These are phyloP conservation scores for Phataginus tetradactyla DNA, from an alignment of 2,797 vertebrate species.

Conservation along the genomic window DNA sequence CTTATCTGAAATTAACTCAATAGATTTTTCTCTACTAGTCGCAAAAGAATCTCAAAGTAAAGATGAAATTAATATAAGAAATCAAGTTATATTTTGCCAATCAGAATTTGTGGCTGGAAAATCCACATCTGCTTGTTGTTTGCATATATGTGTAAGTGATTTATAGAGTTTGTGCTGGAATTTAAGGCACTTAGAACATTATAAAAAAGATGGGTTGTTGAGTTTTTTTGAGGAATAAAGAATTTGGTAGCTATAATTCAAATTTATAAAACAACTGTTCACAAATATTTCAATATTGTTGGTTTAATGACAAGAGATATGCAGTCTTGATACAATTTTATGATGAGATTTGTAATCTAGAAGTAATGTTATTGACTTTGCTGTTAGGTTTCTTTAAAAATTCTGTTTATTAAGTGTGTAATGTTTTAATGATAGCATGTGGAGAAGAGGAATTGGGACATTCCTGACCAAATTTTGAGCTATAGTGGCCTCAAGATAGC, in stretches of 20 bases:
- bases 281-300: conserved; percentile 49
- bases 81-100: neutral
- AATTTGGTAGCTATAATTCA: conserved; percentile 13
- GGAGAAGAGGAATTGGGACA: conserved; percentile 36
- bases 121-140: neutral
- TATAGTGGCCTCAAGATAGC: conserved; percentile 71
- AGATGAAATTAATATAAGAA: neutral
- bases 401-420: conserved; percentile 55
- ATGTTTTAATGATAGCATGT: conserved; percentile 56
- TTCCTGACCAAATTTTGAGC: conserved; percentile 70
- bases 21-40: neutral
- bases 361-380: conserved; percentile 58
- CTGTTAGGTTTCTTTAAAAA: conserved; percentile 55
- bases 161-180: neutral
- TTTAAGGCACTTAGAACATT: conserved; percentile 27
- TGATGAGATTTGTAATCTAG: conserved; percentile 29
- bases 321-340: conserved; percentile 28
- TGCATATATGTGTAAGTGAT: neutral
- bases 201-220: conserved; percentile 22
- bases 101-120: neutral
- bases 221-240: neutral
- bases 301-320: conserved; percentile 15
- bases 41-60: neutral
- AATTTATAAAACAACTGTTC: conserved; percentile 51
- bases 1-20: neutral